phyloP scores from a whole-genome alignment of 2,113 vertebrate genomes.

The Stomatorhinus ivindoensis region DNA sequence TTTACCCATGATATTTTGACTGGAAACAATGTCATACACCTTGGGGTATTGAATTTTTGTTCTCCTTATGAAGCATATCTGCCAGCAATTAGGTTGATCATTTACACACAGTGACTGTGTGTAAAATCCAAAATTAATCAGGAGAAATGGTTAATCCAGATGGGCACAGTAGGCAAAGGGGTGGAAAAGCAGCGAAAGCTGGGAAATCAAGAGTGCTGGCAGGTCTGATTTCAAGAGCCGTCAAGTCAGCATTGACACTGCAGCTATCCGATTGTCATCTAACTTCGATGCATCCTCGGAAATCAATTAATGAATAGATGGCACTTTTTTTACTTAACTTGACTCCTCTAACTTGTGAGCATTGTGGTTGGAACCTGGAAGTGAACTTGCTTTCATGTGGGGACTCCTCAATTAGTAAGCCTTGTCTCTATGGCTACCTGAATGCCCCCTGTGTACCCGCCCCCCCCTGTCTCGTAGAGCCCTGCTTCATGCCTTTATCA shows the following conservation, averaged over 20 bases:
- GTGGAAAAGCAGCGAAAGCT: neutral
- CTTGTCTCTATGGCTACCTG: constrained; percentile 28
- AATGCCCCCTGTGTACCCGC: constrained; percentile 23
- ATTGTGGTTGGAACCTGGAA: constrained; percentile 28
- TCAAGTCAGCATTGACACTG: neutral
- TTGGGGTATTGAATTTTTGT: no score
- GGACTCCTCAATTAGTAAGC: neutral
- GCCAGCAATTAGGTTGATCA: no score
- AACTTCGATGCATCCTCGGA: neutral
- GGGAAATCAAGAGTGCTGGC: neutral
- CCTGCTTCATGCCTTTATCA: neutral
- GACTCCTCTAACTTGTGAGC: constrained; percentile 14
- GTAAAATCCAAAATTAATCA: neutral
- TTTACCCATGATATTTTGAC: no score
- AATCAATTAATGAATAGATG: neutral
- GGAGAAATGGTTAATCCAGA: neutral
- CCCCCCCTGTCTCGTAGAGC: neutral
- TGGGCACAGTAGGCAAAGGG: neutral
- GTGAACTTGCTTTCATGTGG: constrained; percentile 21
- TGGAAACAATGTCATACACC: no score
- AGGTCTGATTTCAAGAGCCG: neutral
- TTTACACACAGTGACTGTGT: no score
- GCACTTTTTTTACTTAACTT: constrained; percentile 17
- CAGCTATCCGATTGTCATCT: neutral
- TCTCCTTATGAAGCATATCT: no score